Conservation (phyloP, 1,140 invertebrate species). For the Drosophila arizonae region DNA sequence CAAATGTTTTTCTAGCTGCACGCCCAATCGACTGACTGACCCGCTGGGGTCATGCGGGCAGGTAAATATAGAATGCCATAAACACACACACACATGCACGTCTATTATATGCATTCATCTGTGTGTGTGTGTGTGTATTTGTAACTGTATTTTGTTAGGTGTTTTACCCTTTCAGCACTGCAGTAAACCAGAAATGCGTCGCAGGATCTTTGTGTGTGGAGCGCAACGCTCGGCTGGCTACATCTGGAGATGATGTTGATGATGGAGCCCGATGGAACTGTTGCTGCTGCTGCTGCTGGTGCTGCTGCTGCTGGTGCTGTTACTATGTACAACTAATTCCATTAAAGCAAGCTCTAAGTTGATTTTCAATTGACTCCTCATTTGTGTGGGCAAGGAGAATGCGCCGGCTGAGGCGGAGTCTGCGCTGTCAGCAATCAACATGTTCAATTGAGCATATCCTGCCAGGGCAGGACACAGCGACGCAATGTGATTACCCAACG, state of each 20-base stretch:
- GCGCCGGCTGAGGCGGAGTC: conserved; percentile 12
- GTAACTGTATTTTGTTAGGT: conserved; percentile 8
- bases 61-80: background rate
- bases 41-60: conserved; percentile 2
- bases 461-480: conserved; percentile 58
- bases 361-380: conserved; percentile 81
- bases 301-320: conserved; percentile 13
- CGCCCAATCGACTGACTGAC: background rate
- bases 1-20: conserved; percentile 59
- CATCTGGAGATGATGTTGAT: conserved; percentile 28
- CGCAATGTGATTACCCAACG: conserved; percentile 77
- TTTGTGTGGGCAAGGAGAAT: conserved; percentile 37
- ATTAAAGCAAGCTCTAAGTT: conserved; percentile 79
- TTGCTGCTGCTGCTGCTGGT: conserved; percentile 14
- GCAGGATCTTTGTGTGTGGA: conserved; percentile 18
- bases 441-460: conserved; percentile 80
- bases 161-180: background rate
- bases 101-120: too few species aligned
- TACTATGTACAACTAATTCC: conserved; percentile 73
- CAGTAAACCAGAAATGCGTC: conserved; percentile 24
- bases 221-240: conserved; percentile 17
- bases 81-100: background rate
- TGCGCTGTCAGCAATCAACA: conserved; percentile 77
- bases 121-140: background rate
- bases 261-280: conserved; percentile 12